Conservation (phyloP, 1,140 invertebrate species). For the Hyles euphorbiae region DNA sequence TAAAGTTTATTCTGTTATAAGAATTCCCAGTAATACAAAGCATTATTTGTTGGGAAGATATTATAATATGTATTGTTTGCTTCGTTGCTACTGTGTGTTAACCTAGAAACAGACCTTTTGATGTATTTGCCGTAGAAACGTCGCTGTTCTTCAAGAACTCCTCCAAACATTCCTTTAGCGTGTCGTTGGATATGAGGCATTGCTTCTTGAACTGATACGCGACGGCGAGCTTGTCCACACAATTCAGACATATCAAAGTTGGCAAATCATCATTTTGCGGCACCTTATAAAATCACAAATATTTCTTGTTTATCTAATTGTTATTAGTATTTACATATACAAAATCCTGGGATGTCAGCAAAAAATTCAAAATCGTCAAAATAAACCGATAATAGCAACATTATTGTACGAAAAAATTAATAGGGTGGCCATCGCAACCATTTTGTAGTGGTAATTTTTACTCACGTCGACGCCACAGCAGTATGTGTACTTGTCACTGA, state of each 20-base stretch:
- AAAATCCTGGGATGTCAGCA: slow-evolving; percentile 57
- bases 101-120: slow-evolving; percentile 23
- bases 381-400: slow-evolving; percentile 70
- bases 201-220: slow-evolving; percentile 72
- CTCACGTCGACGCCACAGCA: slow-evolving; percentile 74
- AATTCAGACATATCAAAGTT: slow-evolving; percentile 69
- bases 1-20: too few species aligned
- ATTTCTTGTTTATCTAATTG: slow-evolving; percentile 1
- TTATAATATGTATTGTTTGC: too few species aligned
- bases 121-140: slow-evolving; percentile 25
- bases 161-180: slow-evolving; percentile 66
- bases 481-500: slow-evolving; percentile 75
- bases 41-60: too few species aligned
- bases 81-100: too few species aligned
- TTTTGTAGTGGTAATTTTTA: slow-evolving; percentile 67
- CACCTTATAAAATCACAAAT: slow-evolving; percentile 1
- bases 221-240: slow-evolving; percentile 67
- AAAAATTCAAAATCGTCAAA: slow-evolving; percentile 50
- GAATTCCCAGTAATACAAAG: too few species aligned
- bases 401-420: slow-evolving; percentile 62
- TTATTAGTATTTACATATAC: background rate
- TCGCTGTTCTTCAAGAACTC: slow-evolving; percentile 61
- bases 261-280: slow-evolving; percentile 52
- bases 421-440: slow-evolving; percentile 74
- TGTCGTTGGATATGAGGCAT: slow-evolving; percentile 67